Evolutionary conservation across 2,888 invertebrate genomes (phyloP), one percentile per base, ranked within the genome.

Genomic region (Chirona hameri): DNA sequence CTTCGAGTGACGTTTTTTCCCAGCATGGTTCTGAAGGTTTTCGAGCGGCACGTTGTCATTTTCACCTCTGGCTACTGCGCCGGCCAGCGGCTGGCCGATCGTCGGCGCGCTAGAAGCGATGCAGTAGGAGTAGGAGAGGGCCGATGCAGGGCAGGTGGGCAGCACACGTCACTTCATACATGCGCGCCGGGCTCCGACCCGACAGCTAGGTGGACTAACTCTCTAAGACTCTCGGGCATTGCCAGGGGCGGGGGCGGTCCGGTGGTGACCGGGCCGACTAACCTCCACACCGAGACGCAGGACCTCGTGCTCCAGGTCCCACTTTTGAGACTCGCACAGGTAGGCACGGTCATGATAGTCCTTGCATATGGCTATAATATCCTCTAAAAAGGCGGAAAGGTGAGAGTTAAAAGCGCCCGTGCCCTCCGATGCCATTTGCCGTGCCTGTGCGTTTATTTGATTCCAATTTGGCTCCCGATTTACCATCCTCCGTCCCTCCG

Each of bases 251-350:
- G 39, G 39, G 39, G 39, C 7, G 39, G 39, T 39, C 39, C 39
- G 39, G 39, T 39, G 39, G 39, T 39, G 39, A 2, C 39, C 39
- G 39, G 39, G 5, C 7, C 10, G 29, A 79, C 80, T 80, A 12
- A 80, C 80, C 55, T 80, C 80, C 52, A 52, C 48, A 14, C 55
- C 80, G 14, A 80, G 80, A 7, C 80, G 80, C 24, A 80, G 80
- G 0, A 98, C 97, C 93, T 97, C 96, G 92, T 95, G 94, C 94
- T 99, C 99, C 95, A 99, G 96, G 94, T 99, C 99, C 94, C 98
- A 99, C 93, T 98, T 98, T 92, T 97, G 96, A 92, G 96, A 95
- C 93, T 98, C 98, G 93, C 97, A 95, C 92, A 93, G 92, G 93
- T 94, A 94, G 93, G 98, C 93, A 92, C 96, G 96, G 91, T 95